phyloP scores from a whole-genome alignment of 37 sponge, comb jelly and placozoan species.

The Halichondria panicea region DNA sequence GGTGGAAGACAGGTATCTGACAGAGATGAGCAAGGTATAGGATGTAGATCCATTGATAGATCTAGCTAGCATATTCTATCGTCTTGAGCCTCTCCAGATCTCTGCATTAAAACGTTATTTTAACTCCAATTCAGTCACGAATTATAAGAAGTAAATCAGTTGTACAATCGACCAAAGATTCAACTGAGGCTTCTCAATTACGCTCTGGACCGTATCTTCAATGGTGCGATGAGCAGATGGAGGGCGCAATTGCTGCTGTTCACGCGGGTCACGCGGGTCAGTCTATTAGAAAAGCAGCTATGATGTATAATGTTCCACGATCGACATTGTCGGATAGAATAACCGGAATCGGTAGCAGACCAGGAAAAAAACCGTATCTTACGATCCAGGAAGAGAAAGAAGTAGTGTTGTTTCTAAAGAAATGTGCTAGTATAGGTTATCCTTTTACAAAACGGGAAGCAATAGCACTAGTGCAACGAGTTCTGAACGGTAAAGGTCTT shows the following conservation, averaged over 20 bases:
- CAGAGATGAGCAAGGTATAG: no score
- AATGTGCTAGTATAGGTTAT: not conserved
- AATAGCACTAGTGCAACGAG: not conserved
- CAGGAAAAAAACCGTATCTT: not conserved
- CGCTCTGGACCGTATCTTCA: no score
- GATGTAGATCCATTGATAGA: no score
- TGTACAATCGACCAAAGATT: no score
- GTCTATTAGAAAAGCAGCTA: not conserved
- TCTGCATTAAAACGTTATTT: no score
- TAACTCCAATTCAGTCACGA: no score
- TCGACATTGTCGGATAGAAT: not conserved
- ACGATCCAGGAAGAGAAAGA: not conserved
- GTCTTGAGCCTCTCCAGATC: no score
- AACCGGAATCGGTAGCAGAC: not conserved
- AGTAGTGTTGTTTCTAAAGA: not conserved
- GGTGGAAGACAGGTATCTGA: no score
- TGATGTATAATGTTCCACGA: not conserved
- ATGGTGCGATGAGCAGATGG: no score
- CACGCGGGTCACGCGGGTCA: not conserved
- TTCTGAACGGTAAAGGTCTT: not conserved
- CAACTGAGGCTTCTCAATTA: no score
- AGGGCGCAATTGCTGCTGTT: not conserved
- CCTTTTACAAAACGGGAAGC: not conserved
- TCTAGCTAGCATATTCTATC: no score
- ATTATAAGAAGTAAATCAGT: no score